A percentile compares a stretch with the other conserved stretches of the same genome.
These are phyloP conservation scores for Metallyticus violacea DNA, from an alignment of 2,888 invertebrate species.

Conservation along the genomic window DNA sequence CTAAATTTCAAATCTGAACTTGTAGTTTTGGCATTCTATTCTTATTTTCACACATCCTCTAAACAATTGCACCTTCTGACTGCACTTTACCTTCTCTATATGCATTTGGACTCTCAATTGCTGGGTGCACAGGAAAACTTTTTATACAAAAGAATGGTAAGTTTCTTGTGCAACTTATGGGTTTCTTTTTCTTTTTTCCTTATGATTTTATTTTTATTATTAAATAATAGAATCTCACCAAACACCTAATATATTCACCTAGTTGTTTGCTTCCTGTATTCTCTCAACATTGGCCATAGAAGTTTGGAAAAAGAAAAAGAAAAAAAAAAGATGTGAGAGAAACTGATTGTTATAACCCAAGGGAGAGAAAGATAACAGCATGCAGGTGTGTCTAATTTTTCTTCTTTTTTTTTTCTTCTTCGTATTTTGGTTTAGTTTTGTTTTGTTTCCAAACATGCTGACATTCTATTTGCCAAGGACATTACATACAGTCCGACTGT, in stretches of 20 bases:
- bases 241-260: constrained; percentile 29
- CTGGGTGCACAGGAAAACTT: constrained; percentile 37
- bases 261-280: constrained; percentile 27
- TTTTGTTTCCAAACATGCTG: background rate
- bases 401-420: background rate
- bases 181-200: constrained; percentile 31
- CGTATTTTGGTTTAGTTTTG: no score
- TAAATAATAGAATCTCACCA: constrained; percentile 28
- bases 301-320: no score
- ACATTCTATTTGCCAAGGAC: background rate
- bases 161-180: constrained; percentile 35
- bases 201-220: constrained; percentile 27
- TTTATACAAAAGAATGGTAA: constrained; percentile 38
- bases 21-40: constrained; percentile 2
- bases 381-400: constrained; percentile 4
- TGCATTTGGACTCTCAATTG: constrained; percentile 36
- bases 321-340: background rate
- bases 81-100: constrained; percentile 35
- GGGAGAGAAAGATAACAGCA: constrained; percentile 11
- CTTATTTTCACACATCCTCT: constrained; percentile 22
- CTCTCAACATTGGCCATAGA: background rate
- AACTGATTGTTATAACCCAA: background rate
- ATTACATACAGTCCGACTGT: background rate
- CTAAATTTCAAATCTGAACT: constrained; percentile 3
- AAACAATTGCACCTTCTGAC: constrained; percentile 35